Evolutionary conservation across 2,797 vertebrate genomes (phyloP).

Genomic region (Acipenser oxyrinchus): DNA sequence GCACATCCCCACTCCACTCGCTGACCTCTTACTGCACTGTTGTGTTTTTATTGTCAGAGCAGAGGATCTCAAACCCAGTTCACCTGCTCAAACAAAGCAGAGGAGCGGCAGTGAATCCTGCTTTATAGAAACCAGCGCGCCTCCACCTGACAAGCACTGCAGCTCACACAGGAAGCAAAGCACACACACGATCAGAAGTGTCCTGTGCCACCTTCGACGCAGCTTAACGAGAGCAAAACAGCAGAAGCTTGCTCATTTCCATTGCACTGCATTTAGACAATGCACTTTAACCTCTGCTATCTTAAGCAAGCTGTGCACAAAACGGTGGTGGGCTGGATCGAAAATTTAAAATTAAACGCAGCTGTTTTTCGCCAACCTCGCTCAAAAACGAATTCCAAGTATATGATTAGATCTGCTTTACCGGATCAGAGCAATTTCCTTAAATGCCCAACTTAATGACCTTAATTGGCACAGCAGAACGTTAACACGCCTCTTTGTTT

Average conservation of each 20-base stretch:
- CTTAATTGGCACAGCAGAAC: constrained; percentile 9
- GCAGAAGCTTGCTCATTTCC: neutral
- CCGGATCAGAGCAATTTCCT: neutral
- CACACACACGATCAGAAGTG: neutral
- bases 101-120: constrained; percentile 14
- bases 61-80: constrained; percentile 31
- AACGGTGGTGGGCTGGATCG: neutral
- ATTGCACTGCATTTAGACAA: neutral
- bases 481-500: neutral
- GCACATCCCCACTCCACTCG: constrained; percentile 31
- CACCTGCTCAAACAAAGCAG: constrained; percentile 32
- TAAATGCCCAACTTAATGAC: constrained; percentile 1
- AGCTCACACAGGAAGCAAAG: neutral
- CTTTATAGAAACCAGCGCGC: constrained; percentile 14
- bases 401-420: constrained; percentile 7
- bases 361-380: neutral
- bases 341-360: no score
- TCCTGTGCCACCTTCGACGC: neutral
- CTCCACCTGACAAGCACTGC: neutral
- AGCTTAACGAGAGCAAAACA: neutral
- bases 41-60: constrained; percentile 28
- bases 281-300: neutral
- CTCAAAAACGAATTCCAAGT: neutral
- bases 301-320: neutral
- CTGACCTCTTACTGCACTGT: constrained; percentile 22